phyloP scores from a whole-genome alignment of 2,113 vertebrate genomes.

The Syrrhaptes paradoxus region DNA sequence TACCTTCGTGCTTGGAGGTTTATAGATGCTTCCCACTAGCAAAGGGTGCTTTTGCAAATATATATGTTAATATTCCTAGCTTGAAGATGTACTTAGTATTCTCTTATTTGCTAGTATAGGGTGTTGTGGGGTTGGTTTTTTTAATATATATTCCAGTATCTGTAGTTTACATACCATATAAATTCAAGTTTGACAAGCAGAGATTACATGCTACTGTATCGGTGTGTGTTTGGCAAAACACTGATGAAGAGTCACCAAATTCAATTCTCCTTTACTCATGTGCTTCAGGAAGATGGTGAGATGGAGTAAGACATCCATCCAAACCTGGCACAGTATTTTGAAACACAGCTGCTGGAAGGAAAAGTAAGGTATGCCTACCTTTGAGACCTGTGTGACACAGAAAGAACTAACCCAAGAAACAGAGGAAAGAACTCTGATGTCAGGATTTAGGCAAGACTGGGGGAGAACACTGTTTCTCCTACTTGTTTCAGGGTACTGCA shows the following conservation, averaged over 20 bases:
- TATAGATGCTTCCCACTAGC: neutral
- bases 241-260: neutral
- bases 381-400: neutral
- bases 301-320: neutral
- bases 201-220: no score
- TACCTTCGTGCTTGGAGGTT: neutral
- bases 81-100: neutral
- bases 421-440: neutral
- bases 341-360: neutral
- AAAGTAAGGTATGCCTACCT: neutral
- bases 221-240: neutral
- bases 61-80: fast-evolving
- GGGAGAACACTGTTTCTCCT: neutral
- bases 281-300: neutral
- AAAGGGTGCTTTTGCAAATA: neutral
- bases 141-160: neutral
- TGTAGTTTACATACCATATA: neutral
- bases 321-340: neutral
- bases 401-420: neutral
- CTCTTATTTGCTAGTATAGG: neutral
- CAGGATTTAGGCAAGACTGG: neutral
- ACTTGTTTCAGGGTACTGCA: fast-evolving
- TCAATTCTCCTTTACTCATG: neutral
- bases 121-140: neutral
- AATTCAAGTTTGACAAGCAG: neutral